Conservation (phyloP, 2,113 vertebrate species). For the Opisthocomus hoazin region DNA sequence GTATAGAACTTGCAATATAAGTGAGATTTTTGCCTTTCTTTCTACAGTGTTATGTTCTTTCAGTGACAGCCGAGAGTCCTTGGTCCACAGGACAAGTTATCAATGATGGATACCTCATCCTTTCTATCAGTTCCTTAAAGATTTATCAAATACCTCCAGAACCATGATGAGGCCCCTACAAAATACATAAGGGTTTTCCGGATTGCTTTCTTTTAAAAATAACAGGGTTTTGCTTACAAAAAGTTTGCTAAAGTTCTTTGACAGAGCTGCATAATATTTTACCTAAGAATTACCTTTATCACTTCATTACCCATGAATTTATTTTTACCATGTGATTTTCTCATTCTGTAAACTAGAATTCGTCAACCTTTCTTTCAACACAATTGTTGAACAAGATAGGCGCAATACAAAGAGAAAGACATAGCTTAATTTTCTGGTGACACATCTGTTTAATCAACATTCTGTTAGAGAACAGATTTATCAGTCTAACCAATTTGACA, state of each 20-base stretch:
- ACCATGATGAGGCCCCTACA: not conserved
- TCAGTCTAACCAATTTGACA: not conserved
- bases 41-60: not conserved
- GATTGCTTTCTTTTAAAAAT: not conserved
- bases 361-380: not conserved
- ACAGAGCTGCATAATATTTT: not conserved
- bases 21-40: not conserved
- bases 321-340: not conserved
- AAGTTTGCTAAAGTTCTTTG: not conserved
- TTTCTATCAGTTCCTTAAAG: not conserved
- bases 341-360: not conserved
- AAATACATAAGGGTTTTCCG: not conserved
- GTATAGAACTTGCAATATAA: not conserved
- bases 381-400: not conserved
- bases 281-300: not conserved
- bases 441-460: not conserved
- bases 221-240: not conserved
- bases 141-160: not conserved
- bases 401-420: not conserved
- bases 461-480: no score
- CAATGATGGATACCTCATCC: not conserved
- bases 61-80: not conserved
- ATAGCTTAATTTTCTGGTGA: not conserved
- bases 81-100: not conserved
- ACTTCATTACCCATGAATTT: not conserved